These are phyloP conservation scores for Drosophila prostipennis DNA, from an alignment of 2,888 invertebrate species.

Conservation along the genomic window DNA sequence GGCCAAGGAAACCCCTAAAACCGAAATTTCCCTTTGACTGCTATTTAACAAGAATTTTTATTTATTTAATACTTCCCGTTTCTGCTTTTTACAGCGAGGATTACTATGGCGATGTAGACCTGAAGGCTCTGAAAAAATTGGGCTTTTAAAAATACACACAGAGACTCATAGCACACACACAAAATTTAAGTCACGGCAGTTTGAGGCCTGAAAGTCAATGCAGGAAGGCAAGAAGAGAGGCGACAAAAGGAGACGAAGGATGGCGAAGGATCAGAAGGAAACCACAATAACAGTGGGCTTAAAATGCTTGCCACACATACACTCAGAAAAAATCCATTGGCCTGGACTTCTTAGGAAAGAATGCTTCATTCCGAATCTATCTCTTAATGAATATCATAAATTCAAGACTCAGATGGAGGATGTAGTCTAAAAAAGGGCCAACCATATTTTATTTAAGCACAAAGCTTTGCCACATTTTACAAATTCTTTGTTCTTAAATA, in stretches of 20 bases:
- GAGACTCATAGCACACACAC: constrained; percentile 15
- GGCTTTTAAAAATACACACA: constrained; percentile 84
- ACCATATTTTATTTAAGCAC: too few species aligned
- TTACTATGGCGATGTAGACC: constrained; percentile 95
- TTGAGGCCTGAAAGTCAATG: constrained; percentile 42
- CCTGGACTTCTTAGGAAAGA: neutral
- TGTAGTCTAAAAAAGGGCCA: too few species aligned
- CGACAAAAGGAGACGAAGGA: constrained; percentile 33
- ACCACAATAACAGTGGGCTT: constrained; percentile 62
- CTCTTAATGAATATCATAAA: neutral
- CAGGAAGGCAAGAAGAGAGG: constrained; percentile 23
- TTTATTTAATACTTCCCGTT: constrained; percentile 54
- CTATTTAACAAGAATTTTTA: constrained; percentile 45
- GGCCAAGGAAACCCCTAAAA: constrained; percentile 24
- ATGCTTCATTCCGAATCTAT: neutral
- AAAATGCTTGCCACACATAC: constrained; percentile 68
- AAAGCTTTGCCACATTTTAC: too few species aligned
- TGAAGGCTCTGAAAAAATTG: constrained; percentile 93
- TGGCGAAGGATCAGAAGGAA: constrained; percentile 29
- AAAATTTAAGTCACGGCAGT: constrained; percentile 46
- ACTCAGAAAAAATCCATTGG: neutral
- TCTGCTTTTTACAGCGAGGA: constrained; percentile 88
- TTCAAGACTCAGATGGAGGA: neutral
- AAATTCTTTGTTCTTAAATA: too few species aligned
- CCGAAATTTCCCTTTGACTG: constrained; percentile 45